These are phyloP conservation scores for Dioctria rufipes DNA, from an alignment of 2,888 invertebrate genomes.

Conservation along the genomic window DNA sequence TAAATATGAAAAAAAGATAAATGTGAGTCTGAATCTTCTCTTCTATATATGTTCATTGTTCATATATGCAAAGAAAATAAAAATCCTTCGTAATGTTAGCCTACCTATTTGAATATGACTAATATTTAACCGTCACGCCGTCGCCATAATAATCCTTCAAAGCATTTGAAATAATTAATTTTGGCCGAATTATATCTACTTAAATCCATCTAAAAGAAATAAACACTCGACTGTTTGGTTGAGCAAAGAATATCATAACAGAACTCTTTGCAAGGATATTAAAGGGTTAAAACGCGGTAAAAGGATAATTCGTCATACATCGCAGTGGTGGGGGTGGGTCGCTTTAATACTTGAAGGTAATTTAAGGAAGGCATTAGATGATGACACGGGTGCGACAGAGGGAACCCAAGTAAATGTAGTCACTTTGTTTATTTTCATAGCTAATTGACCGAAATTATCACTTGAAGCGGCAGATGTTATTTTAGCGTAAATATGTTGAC, in stretches of 20 bases:
- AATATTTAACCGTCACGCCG: too few relatives aligned
- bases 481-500: slow-evolving; percentile 33
- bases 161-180: too few relatives aligned
- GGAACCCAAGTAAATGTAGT: slow-evolving; percentile 12
- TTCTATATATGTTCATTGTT: too few relatives aligned
- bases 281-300: slow-evolving; percentile 15
- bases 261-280: not conserved
- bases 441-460: slow-evolving; percentile 57
- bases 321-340: not conserved
- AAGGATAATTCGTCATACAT: slow-evolving; percentile 16
- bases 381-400: not conserved
- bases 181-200: too few relatives aligned
- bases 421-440: slow-evolving; percentile 51
- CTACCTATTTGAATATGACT: too few relatives aligned
- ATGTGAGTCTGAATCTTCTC: too few relatives aligned
- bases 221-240: too few relatives aligned
- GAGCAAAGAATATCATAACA: not conserved
- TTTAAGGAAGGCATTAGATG: slow-evolving; percentile 9
- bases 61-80: too few relatives aligned
- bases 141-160: too few relatives aligned
- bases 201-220: too few relatives aligned
- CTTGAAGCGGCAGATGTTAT: slow-evolving; percentile 55
- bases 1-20: too few relatives aligned
- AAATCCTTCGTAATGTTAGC: too few relatives aligned
- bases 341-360: slow-evolving; percentile 19